Conservation (phyloP, 1,140 invertebrate species). For the Amphibalanus amphitrite region DNA sequence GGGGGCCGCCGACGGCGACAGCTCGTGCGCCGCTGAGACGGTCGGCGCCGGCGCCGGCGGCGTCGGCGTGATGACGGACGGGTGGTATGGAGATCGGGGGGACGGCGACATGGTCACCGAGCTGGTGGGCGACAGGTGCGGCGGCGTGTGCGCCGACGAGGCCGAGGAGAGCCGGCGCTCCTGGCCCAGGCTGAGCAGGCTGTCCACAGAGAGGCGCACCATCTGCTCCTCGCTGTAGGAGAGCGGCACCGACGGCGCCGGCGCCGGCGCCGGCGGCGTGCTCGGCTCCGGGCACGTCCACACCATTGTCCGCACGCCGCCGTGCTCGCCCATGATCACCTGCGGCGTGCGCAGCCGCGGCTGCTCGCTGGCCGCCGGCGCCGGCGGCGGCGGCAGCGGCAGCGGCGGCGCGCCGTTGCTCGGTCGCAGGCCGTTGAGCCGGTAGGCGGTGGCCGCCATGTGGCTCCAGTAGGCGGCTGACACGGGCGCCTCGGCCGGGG, state of each 20-base stretch:
- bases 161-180: slow-evolving; percentile 15
- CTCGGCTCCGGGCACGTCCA: slow-evolving; percentile 38
- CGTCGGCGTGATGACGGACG: slow-evolving; percentile 13
- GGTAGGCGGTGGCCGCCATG: slow-evolving; percentile 1
- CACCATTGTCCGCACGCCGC: slow-evolving; percentile 75
- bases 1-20: slow-evolving; percentile 15
- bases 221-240: slow-evolving; percentile 3
- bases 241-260: background rate
- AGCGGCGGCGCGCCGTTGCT: slow-evolving; percentile 4
- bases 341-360: slow-evolving; percentile 19
- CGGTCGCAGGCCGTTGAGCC: slow-evolving; percentile 3
- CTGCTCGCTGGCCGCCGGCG: slow-evolving; percentile 13
- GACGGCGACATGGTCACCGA: slow-evolving; percentile 14
- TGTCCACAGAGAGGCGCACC: slow-evolving; percentile 61
- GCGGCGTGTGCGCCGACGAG: slow-evolving; percentile 8
- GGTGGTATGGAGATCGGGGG: slow-evolving; percentile 12
- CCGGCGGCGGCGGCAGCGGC: slow-evolving; percentile 9
- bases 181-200: slow-evolving; percentile 61
- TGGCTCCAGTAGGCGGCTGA: slow-evolving; percentile 5
- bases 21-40: slow-evolving; percentile 13
- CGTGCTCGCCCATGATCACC: slow-evolving; percentile 55
- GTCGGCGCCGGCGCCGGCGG: slow-evolving; percentile 14
- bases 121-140: slow-evolving; percentile 16
- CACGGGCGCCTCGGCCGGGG: background rate
- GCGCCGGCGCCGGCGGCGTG: slow-evolving; percentile 3